Evolutionary conservation across 1,140 invertebrate species (phyloP), one percentile per base, ranked within the genome.

Genomic region (Onthophagus taurus): DNA sequence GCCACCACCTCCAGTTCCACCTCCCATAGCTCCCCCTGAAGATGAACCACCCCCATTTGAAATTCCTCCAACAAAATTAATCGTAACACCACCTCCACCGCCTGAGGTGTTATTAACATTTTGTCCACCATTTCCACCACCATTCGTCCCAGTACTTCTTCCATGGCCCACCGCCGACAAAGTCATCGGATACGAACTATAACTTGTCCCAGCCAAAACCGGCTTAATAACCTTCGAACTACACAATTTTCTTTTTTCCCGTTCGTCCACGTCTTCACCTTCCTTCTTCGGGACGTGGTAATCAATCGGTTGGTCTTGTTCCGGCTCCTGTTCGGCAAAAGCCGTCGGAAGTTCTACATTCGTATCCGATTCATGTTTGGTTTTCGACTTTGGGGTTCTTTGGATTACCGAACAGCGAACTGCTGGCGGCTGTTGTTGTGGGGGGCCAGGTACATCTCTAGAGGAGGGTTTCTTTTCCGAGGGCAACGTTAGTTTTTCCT

Each of bases 281-380:
- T 77, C 72, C 42, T 80, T 77, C 62, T 85, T 88, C 12, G 85
- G 85, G 43, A 90, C 83, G 52, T 83, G 85, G 62, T 90, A 90
- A 58, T 90, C 84, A 38, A 90, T 89, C 0, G 87, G 86, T 50
- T 87, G 84, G 33, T 89, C 85, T 66, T 89, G 80, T 64, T 79
- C 76, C 0, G 78, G 75, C 63, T 68, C 63, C 67, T 60, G 54
- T 9, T 56, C 68, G 24, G 70, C 52, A 12, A 71, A 52, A 5
- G 68, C 64, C 6, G 60, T 51, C 31, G 72, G 71, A 42, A 75
- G 49, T 30, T 52, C 20, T 17, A 50, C 62, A 26, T 74, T 72
- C 29, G 64, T 63, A 39, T 72, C 57, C 51, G 74, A 72, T 53
- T 74, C 70, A 53, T 67, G 69, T 51, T 64, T 71, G 36, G 68